Conservation (phyloP, 2,113 vertebrate species). For the Lepus europaeus region DNA sequence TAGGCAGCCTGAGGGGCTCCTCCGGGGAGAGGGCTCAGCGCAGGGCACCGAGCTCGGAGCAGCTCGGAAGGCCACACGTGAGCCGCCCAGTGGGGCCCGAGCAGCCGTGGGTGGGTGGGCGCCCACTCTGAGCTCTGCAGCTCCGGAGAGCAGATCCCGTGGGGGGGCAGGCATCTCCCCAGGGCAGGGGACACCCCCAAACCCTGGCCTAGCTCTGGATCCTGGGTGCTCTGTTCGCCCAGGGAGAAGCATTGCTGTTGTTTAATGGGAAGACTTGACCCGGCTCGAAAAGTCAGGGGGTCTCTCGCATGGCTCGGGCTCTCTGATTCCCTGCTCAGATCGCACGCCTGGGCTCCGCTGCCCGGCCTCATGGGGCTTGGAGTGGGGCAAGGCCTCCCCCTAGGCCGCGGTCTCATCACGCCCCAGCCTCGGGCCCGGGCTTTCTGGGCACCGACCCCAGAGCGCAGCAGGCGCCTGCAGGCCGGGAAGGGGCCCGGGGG, state of each 20-base stretch:
- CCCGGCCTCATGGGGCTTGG: not conserved
- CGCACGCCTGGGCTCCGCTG: not conserved
- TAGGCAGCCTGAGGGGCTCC: conserved; percentile 60
- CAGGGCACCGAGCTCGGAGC: not conserved
- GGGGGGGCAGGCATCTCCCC: too few relatives aligned
- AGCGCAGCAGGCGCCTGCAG: not conserved
- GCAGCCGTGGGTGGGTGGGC: too few relatives aligned
- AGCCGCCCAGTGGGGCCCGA: too few relatives aligned
- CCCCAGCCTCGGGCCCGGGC: not conserved
- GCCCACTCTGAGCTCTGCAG: not conserved
- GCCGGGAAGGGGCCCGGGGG: not conserved
- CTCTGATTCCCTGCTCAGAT: conserved; percentile 1
- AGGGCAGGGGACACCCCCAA: not conserved
- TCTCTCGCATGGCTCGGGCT: not conserved
- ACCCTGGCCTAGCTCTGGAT: not conserved
- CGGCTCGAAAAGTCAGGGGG: not conserved
- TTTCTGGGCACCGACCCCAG: not conserved
- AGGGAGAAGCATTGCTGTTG: not conserved
- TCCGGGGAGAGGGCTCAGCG: conserved; percentile 52
- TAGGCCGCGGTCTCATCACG: not conserved
- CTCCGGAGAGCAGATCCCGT: too few relatives aligned
- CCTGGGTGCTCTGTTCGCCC: not conserved
- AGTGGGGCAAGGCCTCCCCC: not conserved
- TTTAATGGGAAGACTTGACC: not conserved
- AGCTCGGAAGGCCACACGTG: not conserved